Percentiles rank a stretch among this genome's conserved stretches.
Evolutionary conservation across 2,797 vertebrate genomes (phyloP).

Genomic region (Lacerta viridis): DNA sequence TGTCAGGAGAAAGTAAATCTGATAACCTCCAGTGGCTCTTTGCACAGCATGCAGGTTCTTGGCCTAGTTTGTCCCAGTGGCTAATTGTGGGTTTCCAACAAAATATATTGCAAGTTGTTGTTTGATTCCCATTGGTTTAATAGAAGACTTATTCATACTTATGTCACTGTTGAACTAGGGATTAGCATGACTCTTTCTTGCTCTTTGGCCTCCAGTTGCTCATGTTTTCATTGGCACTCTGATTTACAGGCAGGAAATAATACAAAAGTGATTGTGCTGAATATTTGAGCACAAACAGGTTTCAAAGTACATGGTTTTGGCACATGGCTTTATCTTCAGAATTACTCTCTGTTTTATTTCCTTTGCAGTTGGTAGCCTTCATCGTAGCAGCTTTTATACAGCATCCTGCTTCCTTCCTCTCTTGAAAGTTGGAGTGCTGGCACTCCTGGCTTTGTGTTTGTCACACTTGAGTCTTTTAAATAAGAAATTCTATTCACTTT

Average conservation of each 20-base stretch:
- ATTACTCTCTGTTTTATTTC: constrained; percentile 65
- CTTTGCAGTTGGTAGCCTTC: constrained; percentile 61
- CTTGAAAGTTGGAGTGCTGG: constrained; percentile 47
- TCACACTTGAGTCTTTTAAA: constrained; percentile 13
- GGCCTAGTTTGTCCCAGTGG: neutral
- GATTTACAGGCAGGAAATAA: constrained; percentile 74
- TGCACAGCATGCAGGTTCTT: neutral
- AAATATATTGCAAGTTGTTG: neutral
- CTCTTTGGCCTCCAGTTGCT: constrained; percentile 40
- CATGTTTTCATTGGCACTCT: constrained; percentile 62
- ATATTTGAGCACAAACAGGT: constrained; percentile 61
- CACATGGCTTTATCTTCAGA: constrained; percentile 61
- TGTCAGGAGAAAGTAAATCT: neutral
- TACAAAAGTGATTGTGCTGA: constrained; percentile 65
- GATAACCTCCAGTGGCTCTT: neutral
- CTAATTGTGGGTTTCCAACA: neutral
- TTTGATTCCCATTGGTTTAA: neutral
- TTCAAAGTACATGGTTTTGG: constrained; percentile 67
- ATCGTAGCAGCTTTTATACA: constrained; percentile 68
- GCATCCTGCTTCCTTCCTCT: constrained; percentile 76
- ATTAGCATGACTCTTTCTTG: constrained; percentile 42
- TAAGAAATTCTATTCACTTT: neutral
- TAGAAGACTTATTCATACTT: constrained; percentile 1
- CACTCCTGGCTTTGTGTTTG: constrained; percentile 42
- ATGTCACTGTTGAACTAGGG: constrained; percentile 22